Conservation (phyloP, 2,888 invertebrate species). For the Siphonodentalium dalli region DNA sequence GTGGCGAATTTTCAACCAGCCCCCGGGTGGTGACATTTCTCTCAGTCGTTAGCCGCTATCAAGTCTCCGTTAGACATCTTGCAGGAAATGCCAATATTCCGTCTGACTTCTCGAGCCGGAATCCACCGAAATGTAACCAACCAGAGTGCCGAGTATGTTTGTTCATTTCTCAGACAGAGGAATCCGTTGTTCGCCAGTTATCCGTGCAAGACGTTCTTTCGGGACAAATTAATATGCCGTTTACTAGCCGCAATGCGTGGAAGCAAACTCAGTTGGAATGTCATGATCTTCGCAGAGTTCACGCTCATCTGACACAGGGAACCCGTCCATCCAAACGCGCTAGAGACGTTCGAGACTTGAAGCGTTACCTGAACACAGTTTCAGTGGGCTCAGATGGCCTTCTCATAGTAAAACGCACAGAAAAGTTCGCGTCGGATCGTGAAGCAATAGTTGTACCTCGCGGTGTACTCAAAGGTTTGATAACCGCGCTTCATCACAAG, state of each 20-base stretch:
- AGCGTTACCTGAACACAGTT: slow-evolving; percentile 21
- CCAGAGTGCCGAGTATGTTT: slow-evolving; percentile 14
- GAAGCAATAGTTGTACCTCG: no score
- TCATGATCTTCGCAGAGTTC: slow-evolving; percentile 20
- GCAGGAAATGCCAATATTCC: slow-evolving; percentile 15
- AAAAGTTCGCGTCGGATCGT: background rate
- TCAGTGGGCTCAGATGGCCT: slow-evolving; percentile 19
- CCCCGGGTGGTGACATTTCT: slow-evolving; percentile 21
- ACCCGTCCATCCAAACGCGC: slow-evolving; percentile 12
- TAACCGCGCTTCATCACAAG: no score
- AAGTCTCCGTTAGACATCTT: slow-evolving; percentile 19
- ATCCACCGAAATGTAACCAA: slow-evolving; percentile 19
- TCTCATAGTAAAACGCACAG: slow-evolving; percentile 8
- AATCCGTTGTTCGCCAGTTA: slow-evolving; percentile 22
- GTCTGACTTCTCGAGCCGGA: slow-evolving; percentile 23
- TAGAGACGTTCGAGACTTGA: slow-evolving; percentile 18
- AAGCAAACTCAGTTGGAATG: slow-evolving; percentile 17
- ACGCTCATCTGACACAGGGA: slow-evolving; percentile 24
- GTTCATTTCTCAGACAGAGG: slow-evolving; percentile 5
- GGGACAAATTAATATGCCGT: slow-evolving; percentile 12
- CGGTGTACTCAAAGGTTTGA: no score
- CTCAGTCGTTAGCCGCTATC: slow-evolving; percentile 23
- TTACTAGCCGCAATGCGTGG: slow-evolving; percentile 22
- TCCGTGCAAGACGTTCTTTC: slow-evolving; percentile 5
- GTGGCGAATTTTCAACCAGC: slow-evolving; percentile 27